Evolutionary conservation across 2,888 invertebrate genomes (phyloP).

Genomic region (Phyllotreta striolata): DNA sequence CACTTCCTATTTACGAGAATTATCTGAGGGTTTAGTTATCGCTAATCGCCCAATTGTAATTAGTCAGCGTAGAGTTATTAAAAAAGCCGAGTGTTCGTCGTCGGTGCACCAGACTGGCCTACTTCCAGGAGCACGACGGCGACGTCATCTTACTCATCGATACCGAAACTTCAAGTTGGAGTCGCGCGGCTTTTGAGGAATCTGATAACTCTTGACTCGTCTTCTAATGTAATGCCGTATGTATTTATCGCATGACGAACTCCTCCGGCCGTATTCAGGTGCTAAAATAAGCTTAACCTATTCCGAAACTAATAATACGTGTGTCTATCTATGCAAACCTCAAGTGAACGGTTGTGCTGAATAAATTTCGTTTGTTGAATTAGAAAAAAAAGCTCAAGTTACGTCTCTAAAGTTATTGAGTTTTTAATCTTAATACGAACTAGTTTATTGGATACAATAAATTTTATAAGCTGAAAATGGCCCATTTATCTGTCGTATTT

Average conservation of each 20-base stretch:
- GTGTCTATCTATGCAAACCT: constrained; percentile 1
- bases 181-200: constrained; percentile 14
- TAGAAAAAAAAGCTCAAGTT: neutral
- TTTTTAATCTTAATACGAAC: neutral
- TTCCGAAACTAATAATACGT: constrained; percentile 49
- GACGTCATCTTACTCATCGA: constrained; percentile 17
- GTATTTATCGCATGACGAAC: constrained; percentile 17
- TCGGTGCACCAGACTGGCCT: constrained; percentile 21
- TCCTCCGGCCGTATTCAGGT: constrained; percentile 48
- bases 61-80: neutral
- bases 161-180: constrained; percentile 14
- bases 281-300: constrained; percentile 61
- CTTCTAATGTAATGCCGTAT: no score
- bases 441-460: no score
- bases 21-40: no score
- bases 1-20: no score
- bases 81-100: constrained; percentile 13
- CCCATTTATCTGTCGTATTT: constrained; percentile 8
- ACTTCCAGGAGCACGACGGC: constrained; percentile 25
- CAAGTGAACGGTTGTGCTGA: neutral
- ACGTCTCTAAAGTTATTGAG: neutral
- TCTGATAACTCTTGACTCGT: constrained; percentile 13
- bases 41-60: no score
- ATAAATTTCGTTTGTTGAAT: neutral
- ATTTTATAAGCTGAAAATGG: neutral